Percentiles rank a stretch among this genome's conserved stretches.
Evolutionary conservation across 2,888 invertebrate species (phyloP).

Genomic region (Prosopocoilus inquinatus): DNA sequence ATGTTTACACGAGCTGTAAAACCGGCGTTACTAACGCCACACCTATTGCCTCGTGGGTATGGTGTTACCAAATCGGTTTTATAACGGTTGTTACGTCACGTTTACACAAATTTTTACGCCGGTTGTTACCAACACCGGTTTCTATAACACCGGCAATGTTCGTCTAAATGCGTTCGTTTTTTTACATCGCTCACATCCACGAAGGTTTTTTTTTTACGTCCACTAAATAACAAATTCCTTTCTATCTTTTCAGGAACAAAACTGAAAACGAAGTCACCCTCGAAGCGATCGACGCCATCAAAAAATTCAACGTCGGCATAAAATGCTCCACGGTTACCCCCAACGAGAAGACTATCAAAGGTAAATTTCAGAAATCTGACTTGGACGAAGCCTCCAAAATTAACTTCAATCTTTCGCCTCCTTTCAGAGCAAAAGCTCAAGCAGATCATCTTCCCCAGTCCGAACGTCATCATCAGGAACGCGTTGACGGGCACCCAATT

Average conservation of each 20-base stretch:
- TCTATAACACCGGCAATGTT: too few relatives aligned
- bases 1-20: too few relatives aligned
- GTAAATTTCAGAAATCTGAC: constrained; percentile 47
- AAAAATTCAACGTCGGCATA: constrained; percentile 83
- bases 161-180: too few relatives aligned
- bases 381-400: too few relatives aligned
- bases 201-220: too few relatives aligned
- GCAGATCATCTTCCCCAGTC: constrained; percentile 89
- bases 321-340: constrained; percentile 92
- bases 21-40: too few relatives aligned
- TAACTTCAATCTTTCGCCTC: constrained; percentile 22
- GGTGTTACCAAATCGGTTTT: too few relatives aligned
- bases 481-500: constrained; percentile 84
- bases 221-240: neutral
- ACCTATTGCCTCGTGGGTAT: too few relatives aligned
- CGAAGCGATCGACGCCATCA: constrained; percentile 79
- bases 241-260: constrained; percentile 57
- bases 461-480: constrained; percentile 84
- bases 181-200: too few relatives aligned
- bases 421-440: constrained; percentile 78
- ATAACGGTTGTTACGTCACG: too few relatives aligned
- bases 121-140: too few relatives aligned
- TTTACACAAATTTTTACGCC: too few relatives aligned
- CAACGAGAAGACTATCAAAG: constrained; percentile 82
- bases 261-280: constrained; percentile 84